Base-by-base conservation (phyloP, 1,140 invertebrate species). In the Drosophila setifemur region DNA sequence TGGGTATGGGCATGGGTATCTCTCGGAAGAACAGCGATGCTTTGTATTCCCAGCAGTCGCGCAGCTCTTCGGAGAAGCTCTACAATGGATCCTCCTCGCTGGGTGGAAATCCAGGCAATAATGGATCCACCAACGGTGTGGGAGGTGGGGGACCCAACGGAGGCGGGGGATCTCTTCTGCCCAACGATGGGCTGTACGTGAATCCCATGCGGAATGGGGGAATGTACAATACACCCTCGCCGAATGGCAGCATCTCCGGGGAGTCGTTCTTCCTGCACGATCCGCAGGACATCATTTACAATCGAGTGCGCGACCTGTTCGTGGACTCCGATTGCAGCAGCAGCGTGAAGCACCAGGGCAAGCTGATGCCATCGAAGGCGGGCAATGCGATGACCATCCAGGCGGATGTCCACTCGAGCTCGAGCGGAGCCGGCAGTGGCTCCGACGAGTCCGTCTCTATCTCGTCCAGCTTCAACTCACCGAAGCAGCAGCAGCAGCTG, bases 211-310 rank as follows among this genome's bases (percentile, higher is more conserved):
- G 92, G 18, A 92, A 91, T 35, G 76, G 76, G 0, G 89, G 88
- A 21, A 68, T 88, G 45, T 88, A 75, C 52, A 76, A 83, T 8
- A 83, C 83, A 4, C 86, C 82, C 45, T 90, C 78, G 26, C 90
- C 83, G 8, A 88, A 61, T 42, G 89, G 85, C 47, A 90, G 89
- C 70, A 75, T 90, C 11, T 91, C 92, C 7, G 93, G 93, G 12
- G 94, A 95, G 66, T 95, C 96, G 4, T 97, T 97, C 91, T 97
- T 96, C 74, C 91, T 97, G 25, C 96, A 97, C 90, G 95, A 95
- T 82, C 96, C 93, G 19, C 94, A 93, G 90, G 94, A 96, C 60
- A 91, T 95, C 29, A 93, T 94, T 3, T 95, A 96, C 83, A 95
- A 95, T 73, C 92, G 95, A 35, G 95, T 96, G 43, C 94, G 95